phyloP scores from a whole-genome alignment of 2,888 invertebrate species.

The Thecophora atra region DNA sequence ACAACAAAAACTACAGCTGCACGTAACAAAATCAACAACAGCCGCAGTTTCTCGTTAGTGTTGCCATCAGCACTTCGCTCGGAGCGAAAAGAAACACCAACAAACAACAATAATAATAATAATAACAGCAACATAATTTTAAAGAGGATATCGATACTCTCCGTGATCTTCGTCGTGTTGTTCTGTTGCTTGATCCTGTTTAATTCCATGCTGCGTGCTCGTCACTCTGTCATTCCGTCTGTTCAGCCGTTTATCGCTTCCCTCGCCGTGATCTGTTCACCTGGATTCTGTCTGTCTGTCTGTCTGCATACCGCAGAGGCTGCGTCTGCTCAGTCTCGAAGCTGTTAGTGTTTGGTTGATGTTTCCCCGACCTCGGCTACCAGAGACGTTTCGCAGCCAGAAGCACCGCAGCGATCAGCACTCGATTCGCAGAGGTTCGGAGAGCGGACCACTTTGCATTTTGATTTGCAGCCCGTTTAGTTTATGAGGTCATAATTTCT shows the following conservation, averaged over 20 bases:
- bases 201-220: background rate
- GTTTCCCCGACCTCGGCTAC: constrained; percentile 25
- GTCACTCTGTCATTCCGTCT: constrained; percentile 7
- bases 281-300: background rate
- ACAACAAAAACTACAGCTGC: background rate
- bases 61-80: constrained; percentile 20
- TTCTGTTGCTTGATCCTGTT: background rate
- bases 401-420: background rate
- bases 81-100: too few species aligned
- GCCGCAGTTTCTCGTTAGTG: constrained; percentile 12
- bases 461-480: constrained; percentile 28
- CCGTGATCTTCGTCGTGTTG: background rate
- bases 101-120: background rate
- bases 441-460: constrained; percentile 34
- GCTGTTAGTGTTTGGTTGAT: constrained; percentile 32
- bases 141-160: constrained; percentile 11
- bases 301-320: background rate
- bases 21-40: background rate
- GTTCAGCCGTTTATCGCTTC: background rate
- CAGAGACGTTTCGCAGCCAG: constrained; percentile 19
- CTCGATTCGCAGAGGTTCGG: constrained; percentile 11
- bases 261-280: background rate
- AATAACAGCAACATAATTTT: background rate
- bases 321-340: background rate
- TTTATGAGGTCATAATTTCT: constrained; percentile 38